phyloP scores from a whole-genome alignment of 2,113 vertebrate genomes.

The Tapirus terrestris region DNA sequence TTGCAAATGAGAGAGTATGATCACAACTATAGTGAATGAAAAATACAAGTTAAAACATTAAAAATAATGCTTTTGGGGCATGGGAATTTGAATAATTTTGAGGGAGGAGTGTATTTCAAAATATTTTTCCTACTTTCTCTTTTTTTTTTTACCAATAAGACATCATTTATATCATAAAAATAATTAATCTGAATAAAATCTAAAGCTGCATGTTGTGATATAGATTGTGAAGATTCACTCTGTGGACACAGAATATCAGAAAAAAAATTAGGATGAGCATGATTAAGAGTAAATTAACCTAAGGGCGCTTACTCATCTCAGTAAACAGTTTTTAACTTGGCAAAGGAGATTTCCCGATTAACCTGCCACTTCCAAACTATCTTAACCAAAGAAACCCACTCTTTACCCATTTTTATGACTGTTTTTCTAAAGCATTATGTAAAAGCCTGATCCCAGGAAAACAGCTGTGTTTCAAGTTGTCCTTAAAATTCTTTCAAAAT shows the following conservation, averaged over 20 bases:
- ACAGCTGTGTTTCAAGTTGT: not conserved
- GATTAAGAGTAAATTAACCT: not conserved
- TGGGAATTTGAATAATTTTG: not conserved
- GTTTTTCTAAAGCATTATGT: not conserved
- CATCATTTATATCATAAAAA: not conserved
- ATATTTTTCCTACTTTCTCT: not conserved
- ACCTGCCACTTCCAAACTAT: not conserved
- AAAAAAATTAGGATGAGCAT: not conserved
- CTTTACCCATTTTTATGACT: not conserved
- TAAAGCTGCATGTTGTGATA: not conserved
- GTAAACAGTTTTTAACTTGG: not conserved
- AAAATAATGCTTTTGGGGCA: not conserved
- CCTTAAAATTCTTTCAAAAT: not conserved
- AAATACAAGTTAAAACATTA: not conserved
- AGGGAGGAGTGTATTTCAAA: not conserved
- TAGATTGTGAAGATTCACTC: not conserved
- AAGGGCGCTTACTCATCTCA: not conserved
- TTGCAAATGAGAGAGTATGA: not conserved
- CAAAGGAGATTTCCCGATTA: not conserved
- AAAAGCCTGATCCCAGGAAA: not conserved
- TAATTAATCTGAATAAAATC: not conserved
- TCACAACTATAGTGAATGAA: not conserved
- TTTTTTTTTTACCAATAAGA: not conserved
- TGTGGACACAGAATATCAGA: not conserved
- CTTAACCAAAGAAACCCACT: accelerated